phyloP scores from a whole-genome alignment of 2,113 vertebrate species.

The Oriolus oriolus region DNA sequence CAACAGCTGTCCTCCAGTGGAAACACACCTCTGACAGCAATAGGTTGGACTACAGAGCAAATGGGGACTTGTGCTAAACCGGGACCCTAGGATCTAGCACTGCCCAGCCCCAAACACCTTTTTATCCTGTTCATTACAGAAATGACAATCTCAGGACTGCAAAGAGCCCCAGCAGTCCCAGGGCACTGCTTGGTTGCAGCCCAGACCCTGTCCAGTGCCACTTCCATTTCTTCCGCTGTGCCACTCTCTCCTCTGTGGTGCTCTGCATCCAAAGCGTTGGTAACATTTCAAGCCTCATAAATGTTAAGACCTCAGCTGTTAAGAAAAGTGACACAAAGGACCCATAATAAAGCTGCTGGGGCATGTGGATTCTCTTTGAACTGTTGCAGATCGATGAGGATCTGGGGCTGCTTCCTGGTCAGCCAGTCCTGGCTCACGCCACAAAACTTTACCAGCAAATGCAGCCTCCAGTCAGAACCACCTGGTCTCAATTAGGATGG shows the following conservation, averaged over 20 bases:
- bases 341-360: not conserved
- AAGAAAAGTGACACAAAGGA: not conserved
- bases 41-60: not conserved
- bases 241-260: not conserved
- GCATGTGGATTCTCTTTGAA: not conserved
- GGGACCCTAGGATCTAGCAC: not conserved
- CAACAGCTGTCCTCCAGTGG: not conserved
- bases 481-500: conserved; percentile 18
- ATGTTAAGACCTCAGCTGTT: not conserved
- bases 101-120: not conserved
- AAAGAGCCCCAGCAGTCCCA: not conserved
- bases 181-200: not conserved
- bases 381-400: not conserved
- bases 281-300: not conserved
- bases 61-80: not conserved
- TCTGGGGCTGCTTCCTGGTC: not conserved
- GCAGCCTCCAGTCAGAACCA: not conserved
- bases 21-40: accelerated
- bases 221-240: not conserved
- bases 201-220: not conserved
- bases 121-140: not conserved
- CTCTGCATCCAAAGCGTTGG: not conserved
- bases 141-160: not conserved
- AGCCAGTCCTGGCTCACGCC: not conserved
- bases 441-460: not conserved